Percentiles rank a stretch among this genome's conserved stretches.
phyloP scores from a whole-genome alignment of 2,113 vertebrate species.

The Brachyhypopomus gauderio region DNA sequence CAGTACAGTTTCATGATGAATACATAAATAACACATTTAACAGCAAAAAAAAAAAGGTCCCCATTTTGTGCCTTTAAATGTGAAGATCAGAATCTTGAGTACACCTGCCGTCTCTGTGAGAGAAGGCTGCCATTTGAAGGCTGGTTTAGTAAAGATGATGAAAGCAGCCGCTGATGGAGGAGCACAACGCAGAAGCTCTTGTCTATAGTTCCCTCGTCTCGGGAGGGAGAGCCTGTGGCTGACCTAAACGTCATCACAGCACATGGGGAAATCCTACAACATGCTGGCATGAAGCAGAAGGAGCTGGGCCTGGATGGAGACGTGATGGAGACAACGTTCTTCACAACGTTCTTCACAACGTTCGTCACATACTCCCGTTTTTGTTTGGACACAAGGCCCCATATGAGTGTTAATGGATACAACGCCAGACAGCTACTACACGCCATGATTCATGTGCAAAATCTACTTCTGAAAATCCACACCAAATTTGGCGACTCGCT shows the following conservation, averaged over 20 bases:
- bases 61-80: background rate
- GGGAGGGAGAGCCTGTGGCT: background rate
- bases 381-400: constrained; percentile 7
- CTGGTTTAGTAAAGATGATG: background rate
- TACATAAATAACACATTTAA: background rate
- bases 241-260: constrained; percentile 26
- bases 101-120: background rate
- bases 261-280: background rate
- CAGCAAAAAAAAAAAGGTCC: background rate
- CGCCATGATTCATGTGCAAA: background rate
- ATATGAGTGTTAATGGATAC: background rate
- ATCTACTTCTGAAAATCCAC: too few species aligned
- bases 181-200: constrained; percentile 14
- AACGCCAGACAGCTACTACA: background rate
- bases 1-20: background rate
- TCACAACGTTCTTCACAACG: too few species aligned
- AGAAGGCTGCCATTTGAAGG: background rate
- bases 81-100: background rate
- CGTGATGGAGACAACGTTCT: too few species aligned
- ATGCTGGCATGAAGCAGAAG: constrained; percentile 20
- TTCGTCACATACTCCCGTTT: background rate
- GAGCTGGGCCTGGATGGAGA: background rate
- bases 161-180: background rate
- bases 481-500: background rate
- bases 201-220: constrained; percentile 21